phyloP scores from a whole-genome alignment of 37 sponge, comb jelly and placozoan genomes.

The Bolinopsis microptera region DNA sequence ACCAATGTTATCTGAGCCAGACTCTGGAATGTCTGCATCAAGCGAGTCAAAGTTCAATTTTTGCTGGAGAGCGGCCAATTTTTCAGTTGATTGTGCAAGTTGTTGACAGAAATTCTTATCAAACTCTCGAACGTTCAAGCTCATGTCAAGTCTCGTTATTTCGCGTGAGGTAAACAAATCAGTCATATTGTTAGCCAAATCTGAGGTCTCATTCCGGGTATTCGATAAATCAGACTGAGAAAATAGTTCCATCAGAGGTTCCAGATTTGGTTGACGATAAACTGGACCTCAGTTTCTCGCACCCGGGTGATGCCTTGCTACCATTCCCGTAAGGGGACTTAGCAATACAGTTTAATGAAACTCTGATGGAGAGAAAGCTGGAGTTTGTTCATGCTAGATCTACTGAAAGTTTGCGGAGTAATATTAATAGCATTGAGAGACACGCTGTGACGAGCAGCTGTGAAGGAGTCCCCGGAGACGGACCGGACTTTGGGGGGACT shows the following conservation, averaged over 20 bases:
- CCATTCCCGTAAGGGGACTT: neutral
- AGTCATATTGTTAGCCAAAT: neutral
- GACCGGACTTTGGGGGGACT: neutral
- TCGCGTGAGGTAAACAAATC: constrained; percentile 49
- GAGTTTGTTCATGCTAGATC: neutral
- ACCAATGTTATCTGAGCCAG: too few species aligned
- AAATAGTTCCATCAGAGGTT: neutral
- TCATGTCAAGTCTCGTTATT: constrained; percentile 26
- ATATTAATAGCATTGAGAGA: constrained; percentile 22
- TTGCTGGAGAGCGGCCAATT: neutral
- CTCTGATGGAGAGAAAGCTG: constrained; percentile 40
- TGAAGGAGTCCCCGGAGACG: constrained; percentile 18
- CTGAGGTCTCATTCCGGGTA: neutral
- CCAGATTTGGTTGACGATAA: neutral
- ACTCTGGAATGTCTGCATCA: too few species aligned
- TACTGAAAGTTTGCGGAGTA: constrained; percentile 54
- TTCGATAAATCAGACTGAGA: neutral
- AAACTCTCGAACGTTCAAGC: neutral
- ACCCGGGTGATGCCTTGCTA: neutral
- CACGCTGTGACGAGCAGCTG: constrained; percentile 14
- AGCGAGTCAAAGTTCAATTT: neutral
- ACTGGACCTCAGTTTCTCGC: neutral
- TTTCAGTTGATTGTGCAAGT: neutral
- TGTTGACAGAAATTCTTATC: constrained; percentile 34
- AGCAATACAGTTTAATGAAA: constrained; percentile 20